Percentiles rank a stretch among this genome's conserved stretches.
These are phyloP conservation scores for Drosophila testacea DNA, from an alignment of 2,888 invertebrate genomes.

Conservation along the genomic window DNA sequence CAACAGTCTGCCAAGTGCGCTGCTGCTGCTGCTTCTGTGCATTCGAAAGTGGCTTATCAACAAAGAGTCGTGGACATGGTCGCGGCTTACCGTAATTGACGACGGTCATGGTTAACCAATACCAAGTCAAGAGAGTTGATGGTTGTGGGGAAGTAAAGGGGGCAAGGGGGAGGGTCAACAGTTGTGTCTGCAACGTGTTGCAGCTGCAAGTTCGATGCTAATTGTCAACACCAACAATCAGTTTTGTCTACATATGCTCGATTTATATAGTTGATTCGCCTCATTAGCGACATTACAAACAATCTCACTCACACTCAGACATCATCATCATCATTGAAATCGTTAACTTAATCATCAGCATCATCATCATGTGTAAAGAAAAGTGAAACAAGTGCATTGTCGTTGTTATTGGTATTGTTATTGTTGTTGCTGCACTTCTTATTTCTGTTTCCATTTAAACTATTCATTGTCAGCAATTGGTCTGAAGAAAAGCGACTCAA, in stretches of 20 bases:
- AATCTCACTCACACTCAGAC: constrained; percentile 25
- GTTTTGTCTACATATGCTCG: constrained; percentile 56
- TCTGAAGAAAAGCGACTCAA: constrained; percentile 4
- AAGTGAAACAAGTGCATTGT: constrained; percentile 65
- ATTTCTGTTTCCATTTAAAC: constrained; percentile 60
- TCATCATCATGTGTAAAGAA: constrained; percentile 38
- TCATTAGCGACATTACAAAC: constrained; percentile 59
- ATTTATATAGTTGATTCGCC: constrained; percentile 61
- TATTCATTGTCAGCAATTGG: constrained; percentile 74
- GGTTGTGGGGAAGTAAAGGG: not conserved
- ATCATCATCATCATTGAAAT: constrained; percentile 17
- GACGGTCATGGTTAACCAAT: constrained; percentile 58
- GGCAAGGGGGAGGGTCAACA: not conserved
- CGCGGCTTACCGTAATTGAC: constrained; percentile 68
- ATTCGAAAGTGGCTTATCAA: constrained; percentile 77
- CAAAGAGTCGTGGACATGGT: constrained; percentile 65
- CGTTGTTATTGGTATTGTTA: constrained; percentile 4
- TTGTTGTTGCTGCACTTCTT: constrained; percentile 30
- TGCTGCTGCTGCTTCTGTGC: constrained; percentile 43
- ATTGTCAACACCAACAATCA: constrained; percentile 63
- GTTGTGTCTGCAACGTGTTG: constrained; percentile 13
- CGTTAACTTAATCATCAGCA: constrained; percentile 12
- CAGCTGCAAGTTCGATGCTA: constrained; percentile 66
- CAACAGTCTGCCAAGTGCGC: constrained; percentile 48
- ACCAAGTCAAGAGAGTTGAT: constrained; percentile 1